Evolutionary conservation across 2,888 invertebrate species (phyloP).

Genomic region (Rambutsinella grinnellia): DNA sequence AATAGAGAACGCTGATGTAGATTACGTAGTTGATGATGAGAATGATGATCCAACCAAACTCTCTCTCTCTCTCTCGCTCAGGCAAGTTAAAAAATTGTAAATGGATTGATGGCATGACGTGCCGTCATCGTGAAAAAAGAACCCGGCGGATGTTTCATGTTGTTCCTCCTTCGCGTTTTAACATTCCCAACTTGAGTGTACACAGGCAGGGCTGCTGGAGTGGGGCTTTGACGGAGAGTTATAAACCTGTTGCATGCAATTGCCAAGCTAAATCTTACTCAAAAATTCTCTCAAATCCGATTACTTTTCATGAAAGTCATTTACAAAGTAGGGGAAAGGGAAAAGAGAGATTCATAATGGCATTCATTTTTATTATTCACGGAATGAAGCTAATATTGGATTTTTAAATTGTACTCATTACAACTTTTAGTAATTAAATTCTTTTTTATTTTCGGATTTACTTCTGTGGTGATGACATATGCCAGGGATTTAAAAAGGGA

Average conservation of each 20-base stretch:
- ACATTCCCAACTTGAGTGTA: not conserved
- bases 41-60: not conserved
- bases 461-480: too few relatives aligned
- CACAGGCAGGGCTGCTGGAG: not conserved
- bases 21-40: not conserved
- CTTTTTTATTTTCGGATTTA: too few relatives aligned
- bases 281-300: not conserved
- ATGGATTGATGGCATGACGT: constrained; percentile 13
- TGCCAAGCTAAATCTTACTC: not conserved
- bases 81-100: not conserved
- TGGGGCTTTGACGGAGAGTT: not conserved
- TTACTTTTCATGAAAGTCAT: too few relatives aligned
- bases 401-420: too few relatives aligned
- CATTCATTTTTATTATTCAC: too few relatives aligned
- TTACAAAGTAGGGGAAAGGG: too few relatives aligned
- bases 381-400: too few relatives aligned
- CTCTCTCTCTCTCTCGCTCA: constrained; percentile 2
- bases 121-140: constrained; percentile 8
- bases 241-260: not conserved
- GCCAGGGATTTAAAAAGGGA: too few relatives aligned
- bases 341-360: too few relatives aligned
- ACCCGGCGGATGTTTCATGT: constrained; percentile 38
- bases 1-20: too few relatives aligned
- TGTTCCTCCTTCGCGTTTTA: constrained; percentile 23
- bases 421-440: too few relatives aligned